These are phyloP conservation scores for Epizoanthus stellaris DNA, from an alignment of 92 coral and sea anemone genomes.

Conservation along the genomic window DNA sequence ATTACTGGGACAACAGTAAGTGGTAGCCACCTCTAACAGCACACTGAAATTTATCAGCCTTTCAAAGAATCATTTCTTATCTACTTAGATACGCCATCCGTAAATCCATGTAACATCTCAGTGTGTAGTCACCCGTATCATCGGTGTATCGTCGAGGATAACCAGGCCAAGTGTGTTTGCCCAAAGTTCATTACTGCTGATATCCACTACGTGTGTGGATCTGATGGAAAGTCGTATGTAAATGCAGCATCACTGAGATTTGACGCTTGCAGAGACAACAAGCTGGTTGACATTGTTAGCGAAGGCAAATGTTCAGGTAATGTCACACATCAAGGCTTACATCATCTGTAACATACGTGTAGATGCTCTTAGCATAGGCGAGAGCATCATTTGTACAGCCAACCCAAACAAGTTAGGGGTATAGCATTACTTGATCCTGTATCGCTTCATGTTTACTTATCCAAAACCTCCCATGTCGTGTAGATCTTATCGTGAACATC, in stretches of 20 bases:
- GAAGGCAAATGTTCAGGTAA: slow-evolving; percentile 37
- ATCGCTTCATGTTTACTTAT: no score
- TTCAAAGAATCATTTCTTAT: no score
- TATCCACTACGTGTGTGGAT: slow-evolving; percentile 83
- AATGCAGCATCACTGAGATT: slow-evolving; percentile 69
- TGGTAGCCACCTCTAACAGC: no score
- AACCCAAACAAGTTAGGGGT: no score
- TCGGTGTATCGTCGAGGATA: slow-evolving; percentile 55
- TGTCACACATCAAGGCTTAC: not conserved
- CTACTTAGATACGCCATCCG: not conserved
- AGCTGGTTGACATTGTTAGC: slow-evolving; percentile 15
- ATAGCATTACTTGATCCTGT: no score
- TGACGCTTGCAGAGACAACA: slow-evolving; percentile 63
- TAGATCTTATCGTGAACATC: no score
- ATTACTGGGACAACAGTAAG: no score
- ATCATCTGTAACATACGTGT: no score
- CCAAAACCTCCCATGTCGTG: no score
- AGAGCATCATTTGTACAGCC: no score
- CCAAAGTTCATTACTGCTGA: slow-evolving; percentile 56
- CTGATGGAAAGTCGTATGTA: slow-evolving; percentile 82
- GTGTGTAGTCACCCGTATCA: slow-evolving; percentile 64
- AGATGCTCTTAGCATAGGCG: no score
- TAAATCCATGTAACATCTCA: slow-evolving; percentile 68
- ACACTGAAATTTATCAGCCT: no score
- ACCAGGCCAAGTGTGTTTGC: slow-evolving; percentile 81